Conservation (phyloP, 2,113 vertebrate species). For the Zapus hudsonius region DNA sequence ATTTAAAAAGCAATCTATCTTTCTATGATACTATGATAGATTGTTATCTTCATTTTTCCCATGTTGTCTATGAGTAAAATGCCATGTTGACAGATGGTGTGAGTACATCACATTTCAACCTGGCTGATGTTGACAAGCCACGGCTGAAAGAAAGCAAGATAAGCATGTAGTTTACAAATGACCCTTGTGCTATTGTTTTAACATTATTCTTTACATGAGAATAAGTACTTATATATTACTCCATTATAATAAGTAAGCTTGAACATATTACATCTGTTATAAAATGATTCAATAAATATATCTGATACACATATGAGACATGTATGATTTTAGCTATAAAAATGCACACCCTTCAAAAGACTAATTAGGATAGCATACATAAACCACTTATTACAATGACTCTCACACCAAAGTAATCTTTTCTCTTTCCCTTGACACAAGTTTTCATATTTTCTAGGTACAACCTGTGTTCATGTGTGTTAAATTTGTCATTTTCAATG, state of each 20-base stretch:
- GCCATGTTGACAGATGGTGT: slow-evolving; percentile 63
- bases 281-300: not conserved
- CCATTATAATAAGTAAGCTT: not conserved
- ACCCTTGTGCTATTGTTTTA: slow-evolving; percentile 23
- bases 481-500: too few relatives aligned
- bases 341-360: not conserved
- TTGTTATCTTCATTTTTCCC: slow-evolving; percentile 61
- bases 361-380: too few relatives aligned
- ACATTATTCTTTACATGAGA: not conserved
- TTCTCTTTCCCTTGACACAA: too few relatives aligned
- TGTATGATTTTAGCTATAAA: not conserved
- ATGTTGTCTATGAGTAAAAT: slow-evolving; percentile 51
- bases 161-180: not conserved
- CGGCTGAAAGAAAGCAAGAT: not conserved
- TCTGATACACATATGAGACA: not conserved
- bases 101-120: slow-evolving; percentile 61
- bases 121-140: not conserved
- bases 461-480: too few relatives aligned
- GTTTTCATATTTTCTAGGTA: too few relatives aligned
- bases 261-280: slow-evolving; percentile 7
- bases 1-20: slow-evolving; percentile 57
- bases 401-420: too few relatives aligned
- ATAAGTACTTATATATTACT: not conserved
- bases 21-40: slow-evolving; percentile 56
- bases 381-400: too few relatives aligned